Conservation (phyloP, 2,888 invertebrate genomes). For the Dynastes maya region DNA sequence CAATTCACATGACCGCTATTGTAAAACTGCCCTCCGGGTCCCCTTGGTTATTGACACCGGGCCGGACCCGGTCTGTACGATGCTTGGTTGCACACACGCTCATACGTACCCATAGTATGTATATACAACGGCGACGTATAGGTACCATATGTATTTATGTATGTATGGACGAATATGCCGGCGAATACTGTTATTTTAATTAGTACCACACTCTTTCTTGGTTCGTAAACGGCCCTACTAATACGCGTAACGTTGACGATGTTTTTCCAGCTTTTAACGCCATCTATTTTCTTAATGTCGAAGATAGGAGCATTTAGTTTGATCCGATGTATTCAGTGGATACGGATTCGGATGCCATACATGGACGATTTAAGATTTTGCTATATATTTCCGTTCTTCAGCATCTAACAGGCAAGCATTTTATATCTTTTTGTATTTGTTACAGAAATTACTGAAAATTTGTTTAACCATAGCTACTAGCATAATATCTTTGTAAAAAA, state of each 20-base stretch:
- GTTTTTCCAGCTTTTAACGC: background rate
- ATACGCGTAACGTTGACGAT: background rate
- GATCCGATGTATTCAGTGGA: no score
- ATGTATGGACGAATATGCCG: conserved; percentile 23
- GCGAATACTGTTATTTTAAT: conserved; percentile 62
- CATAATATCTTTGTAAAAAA: no score
- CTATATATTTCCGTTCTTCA: no score
- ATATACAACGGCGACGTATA: background rate
- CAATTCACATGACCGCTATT: conserved; percentile 60
- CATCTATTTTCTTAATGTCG: background rate
- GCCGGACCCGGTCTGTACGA: conserved; percentile 54
- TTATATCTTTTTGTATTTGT: no score
- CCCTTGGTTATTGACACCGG: conserved; percentile 62
- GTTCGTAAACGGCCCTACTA: conserved; percentile 17
- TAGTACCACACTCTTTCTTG: conserved; percentile 54
- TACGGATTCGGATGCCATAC: no score
- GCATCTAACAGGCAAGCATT: no score
- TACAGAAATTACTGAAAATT: no score
- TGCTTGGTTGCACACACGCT: conserved; percentile 59
- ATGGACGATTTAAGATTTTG: no score
- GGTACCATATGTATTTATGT: conserved; percentile 18
- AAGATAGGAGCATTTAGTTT: no score
- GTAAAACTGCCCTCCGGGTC: conserved; percentile 56
- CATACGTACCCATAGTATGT: conserved; percentile 24
- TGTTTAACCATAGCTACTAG: no score